phyloP scores from a whole-genome alignment of 2,797 vertebrate genomes.

The Takifugu rubripes region DNA sequence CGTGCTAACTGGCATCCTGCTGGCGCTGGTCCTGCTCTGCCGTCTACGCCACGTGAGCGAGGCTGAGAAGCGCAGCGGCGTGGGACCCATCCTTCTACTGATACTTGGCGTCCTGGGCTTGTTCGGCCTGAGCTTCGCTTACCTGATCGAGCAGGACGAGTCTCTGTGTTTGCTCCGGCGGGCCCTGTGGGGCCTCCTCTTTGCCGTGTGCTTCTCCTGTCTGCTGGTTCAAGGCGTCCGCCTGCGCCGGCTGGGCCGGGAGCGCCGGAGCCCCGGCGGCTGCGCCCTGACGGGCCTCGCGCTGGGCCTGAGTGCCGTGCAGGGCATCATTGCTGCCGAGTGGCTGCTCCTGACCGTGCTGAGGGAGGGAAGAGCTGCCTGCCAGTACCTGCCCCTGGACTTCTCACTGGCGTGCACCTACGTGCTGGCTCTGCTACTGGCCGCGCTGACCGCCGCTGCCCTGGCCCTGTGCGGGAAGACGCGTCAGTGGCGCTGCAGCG shows the following conservation, averaged over 20 bases:
- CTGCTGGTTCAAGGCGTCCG: slow-evolving; percentile 89
- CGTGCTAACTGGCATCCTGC: slow-evolving; percentile 79
- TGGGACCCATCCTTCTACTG: slow-evolving; percentile 89
- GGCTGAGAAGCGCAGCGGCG: slow-evolving; percentile 86
- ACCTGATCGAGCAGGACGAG: slow-evolving; percentile 89
- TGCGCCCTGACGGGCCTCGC: slow-evolving; percentile 85
- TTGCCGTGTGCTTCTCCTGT: slow-evolving; percentile 92
- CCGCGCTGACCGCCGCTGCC: slow-evolving; percentile 79
- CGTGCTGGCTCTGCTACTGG: slow-evolving; percentile 84
- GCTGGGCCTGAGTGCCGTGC: slow-evolving; percentile 85
- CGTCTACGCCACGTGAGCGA: slow-evolving; percentile 88
- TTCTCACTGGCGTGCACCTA: slow-evolving; percentile 90
- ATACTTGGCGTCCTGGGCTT: slow-evolving; percentile 87
- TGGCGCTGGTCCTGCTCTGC: slow-evolving; percentile 85
- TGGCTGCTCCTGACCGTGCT: slow-evolving; percentile 94
- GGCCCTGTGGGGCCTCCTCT: slow-evolving; percentile 90
- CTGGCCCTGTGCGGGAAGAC: slow-evolving; percentile 90
- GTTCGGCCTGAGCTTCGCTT: slow-evolving; percentile 90
- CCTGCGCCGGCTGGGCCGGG: slow-evolving; percentile 81
- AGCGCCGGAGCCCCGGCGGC: slow-evolving; percentile 84
- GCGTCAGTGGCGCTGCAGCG: slow-evolving; percentile 88
- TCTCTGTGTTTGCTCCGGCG: slow-evolving; percentile 84
- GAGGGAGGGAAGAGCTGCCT: slow-evolving; percentile 84
- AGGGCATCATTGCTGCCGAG: slow-evolving; percentile 92
- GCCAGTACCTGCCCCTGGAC: slow-evolving; percentile 89